These are phyloP conservation scores for Heterodera carotae DNA, from an alignment of 1,140 invertebrate species.

Conservation along the genomic window DNA sequence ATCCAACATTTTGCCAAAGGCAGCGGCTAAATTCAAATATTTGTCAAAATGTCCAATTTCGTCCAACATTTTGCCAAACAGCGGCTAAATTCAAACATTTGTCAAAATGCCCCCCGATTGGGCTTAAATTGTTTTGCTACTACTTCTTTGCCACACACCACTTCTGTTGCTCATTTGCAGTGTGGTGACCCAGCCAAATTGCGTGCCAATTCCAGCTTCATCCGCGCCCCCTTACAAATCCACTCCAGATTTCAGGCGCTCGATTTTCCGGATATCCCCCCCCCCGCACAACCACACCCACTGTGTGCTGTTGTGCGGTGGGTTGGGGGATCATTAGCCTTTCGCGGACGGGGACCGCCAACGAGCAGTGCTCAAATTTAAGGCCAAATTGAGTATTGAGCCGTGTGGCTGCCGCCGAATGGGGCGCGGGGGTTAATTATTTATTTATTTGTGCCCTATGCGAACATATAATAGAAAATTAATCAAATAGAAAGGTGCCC, in stretches of 20 bases:
- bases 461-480: neutral
- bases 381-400: neutral
- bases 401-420: neutral
- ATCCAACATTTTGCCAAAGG: neutral
- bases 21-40: neutral
- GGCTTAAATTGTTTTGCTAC: neutral
- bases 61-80: no score
- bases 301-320: no score
- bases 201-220: neutral
- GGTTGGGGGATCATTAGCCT: slow-evolving; percentile 8
- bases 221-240: neutral
- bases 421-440: neutral
- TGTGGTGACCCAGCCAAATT: neutral
- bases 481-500: slow-evolving; percentile 1
- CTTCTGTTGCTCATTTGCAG: slow-evolving; percentile 1
- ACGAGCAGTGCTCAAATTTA: neutral
- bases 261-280: neutral
- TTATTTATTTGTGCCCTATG: slow-evolving; percentile 5
- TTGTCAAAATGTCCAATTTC: neutral
- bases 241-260: neutral
- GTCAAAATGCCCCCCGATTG: neutral
- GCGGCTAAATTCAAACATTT: no score
- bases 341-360: neutral
- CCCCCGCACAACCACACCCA: no score
- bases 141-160: neutral